phyloP scores from a whole-genome alignment of 2,888 invertebrate species.

The Sarcophaga carnaria region DNA sequence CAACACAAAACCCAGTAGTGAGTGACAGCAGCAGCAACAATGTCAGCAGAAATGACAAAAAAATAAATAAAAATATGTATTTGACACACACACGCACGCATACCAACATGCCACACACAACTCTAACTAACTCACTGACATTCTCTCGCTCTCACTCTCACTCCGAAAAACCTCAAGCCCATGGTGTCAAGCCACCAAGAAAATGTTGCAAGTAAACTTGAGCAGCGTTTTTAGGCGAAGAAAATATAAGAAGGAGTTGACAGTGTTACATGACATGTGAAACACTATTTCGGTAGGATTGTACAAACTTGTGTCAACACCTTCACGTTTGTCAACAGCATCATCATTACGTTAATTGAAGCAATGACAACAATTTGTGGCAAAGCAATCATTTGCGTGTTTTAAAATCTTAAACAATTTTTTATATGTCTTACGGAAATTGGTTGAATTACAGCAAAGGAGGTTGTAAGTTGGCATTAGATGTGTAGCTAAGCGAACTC shows the following conservation, averaged over 20 bases:
- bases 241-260: conserved; percentile 42
- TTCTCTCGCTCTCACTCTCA: no score
- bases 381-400: neutral
- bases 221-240: no score
- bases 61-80: conserved; percentile 33
- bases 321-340: conserved; percentile 55
- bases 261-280: conserved; percentile 59
- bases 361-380: conserved; percentile 51
- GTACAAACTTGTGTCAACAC: conserved; percentile 51
- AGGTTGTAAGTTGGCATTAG: no score
- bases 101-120: conserved; percentile 68
- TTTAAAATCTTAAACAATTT: no score
- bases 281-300: conserved; percentile 49
- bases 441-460: no score
- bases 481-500: no score
- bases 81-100: conserved; percentile 55
- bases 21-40: conserved; percentile 69
- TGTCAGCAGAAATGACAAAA: conserved; percentile 61
- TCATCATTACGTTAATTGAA: conserved; percentile 44
- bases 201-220: conserved; percentile 19
- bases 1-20: conserved; percentile 32
- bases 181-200: conserved; percentile 47
- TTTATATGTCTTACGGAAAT: no score
- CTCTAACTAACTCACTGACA: conserved; percentile 26
- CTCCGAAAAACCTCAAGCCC: conserved; percentile 5